phyloP scores from a whole-genome alignment of 1,140 invertebrate genomes.

The Harlomillsia oculata region DNA sequence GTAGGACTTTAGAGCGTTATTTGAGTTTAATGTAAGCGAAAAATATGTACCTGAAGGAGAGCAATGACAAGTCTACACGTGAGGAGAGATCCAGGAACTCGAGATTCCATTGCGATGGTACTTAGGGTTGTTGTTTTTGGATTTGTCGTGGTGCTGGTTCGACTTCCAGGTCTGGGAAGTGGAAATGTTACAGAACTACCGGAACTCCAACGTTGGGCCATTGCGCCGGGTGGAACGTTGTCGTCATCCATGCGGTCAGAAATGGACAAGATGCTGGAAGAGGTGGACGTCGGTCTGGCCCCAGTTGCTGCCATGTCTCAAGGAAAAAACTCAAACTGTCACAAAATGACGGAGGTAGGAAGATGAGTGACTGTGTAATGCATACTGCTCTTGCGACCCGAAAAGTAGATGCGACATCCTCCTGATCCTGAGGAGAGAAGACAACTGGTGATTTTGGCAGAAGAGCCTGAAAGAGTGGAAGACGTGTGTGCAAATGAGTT shows the following conservation, averaged over 20 bases:
- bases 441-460: too few relatives aligned
- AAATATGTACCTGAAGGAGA: constrained; percentile 22
- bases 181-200: neutral
- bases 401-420: too few relatives aligned
- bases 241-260: constrained; percentile 11
- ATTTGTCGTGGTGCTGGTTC: neutral
- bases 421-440: too few relatives aligned
- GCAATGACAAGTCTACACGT: constrained; percentile 28
- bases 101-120: constrained; percentile 29
- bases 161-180: too few relatives aligned
- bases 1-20: neutral
- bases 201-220: constrained; percentile 4
- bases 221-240: neutral
- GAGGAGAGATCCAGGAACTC: neutral
- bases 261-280: constrained; percentile 4
- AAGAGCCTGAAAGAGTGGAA: too few relatives aligned
- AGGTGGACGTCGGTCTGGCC: neutral
- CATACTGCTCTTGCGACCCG: too few relatives aligned
- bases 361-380: too few relatives aligned
- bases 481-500: too few relatives aligned
- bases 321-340: too few relatives aligned
- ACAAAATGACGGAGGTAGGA: too few relatives aligned
- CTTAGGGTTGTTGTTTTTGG: constrained; percentile 24
- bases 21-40: too few relatives aligned
- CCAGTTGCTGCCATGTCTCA: neutral